Evolutionary conservation across 2,113 vertebrate genomes (phyloP), one percentile per base, ranked within the genome.

Genomic region (Dunckerocampus dactyliophorus): DNA sequence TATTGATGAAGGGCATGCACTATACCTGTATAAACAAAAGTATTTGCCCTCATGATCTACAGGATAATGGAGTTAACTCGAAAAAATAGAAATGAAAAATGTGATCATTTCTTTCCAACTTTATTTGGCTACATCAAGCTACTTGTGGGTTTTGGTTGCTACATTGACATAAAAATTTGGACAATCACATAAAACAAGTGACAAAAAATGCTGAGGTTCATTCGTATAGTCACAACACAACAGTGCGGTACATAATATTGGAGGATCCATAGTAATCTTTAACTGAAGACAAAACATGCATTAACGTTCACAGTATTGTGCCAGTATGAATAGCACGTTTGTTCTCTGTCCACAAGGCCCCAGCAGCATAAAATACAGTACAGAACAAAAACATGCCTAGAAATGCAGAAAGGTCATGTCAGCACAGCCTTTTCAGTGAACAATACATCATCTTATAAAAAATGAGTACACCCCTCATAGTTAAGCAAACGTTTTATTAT

Each of bases 251-350:
- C 6, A 51, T 57, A 69, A 52, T 75, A 75, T 72, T 80, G 60
- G 60, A 78, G 75, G 50, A 46, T 6, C 8, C 34, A 62, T 16
- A 37, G 61, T 31, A 34, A 58, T 39, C 9, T 48, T 42, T 13
- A 54, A 58, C 14, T 15, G 8, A 57, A 51, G 49, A 39, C 37
- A 53, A 53, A 53, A 69, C 79, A 85, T 79, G 83, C 77, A 80
- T 82, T 73, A 80, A 75, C 65, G 24, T 71, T 88, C 81, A 88
- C 85, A 88, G 86, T 83, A 74, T 17, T 42, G 21, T 24, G 56
- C 52, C 15, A 47, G 14, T 52, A 45, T 47, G 58, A 43, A 20
- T 20, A 28, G 7, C 31, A 34, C 31, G 4, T 45, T 39, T 56
- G 55, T 63, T 73, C 70, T 60, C 62, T 71, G 21, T 63, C 69